Percentiles rank a stretch among this genome's conserved stretches.
phyloP scores from a whole-genome alignment of 1,140 invertebrate genomes.

The Matsumurasca onukii region DNA sequence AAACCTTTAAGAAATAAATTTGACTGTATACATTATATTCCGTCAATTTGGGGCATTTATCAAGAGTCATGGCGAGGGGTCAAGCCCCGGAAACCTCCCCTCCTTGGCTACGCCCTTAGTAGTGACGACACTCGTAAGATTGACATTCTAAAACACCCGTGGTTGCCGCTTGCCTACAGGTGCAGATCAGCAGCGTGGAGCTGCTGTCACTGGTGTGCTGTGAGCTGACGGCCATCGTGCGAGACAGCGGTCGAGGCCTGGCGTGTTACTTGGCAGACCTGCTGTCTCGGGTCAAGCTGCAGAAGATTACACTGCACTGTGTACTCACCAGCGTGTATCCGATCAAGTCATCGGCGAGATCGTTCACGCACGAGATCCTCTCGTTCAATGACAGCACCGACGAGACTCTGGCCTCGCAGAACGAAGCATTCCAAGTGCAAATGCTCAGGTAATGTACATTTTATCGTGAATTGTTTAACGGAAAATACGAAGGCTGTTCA shows the following conservation, averaged over 20 bases:
- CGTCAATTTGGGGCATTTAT: too few relatives aligned
- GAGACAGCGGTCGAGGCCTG: conserved; percentile 77
- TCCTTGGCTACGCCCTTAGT: too few relatives aligned
- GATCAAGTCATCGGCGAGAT: conserved; percentile 47
- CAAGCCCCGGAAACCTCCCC: too few relatives aligned
- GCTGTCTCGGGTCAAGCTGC: conserved; percentile 79
- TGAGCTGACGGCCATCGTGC: conserved; percentile 78
- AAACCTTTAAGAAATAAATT: too few relatives aligned
- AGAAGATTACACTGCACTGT: conserved; percentile 86
- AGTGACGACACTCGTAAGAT: too few relatives aligned
- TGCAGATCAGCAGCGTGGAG: conserved; percentile 76
- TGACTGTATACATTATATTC: too few relatives aligned
- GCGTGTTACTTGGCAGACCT: conserved; percentile 82
- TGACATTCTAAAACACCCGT: not conserved
- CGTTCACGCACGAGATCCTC: conserved; percentile 81
- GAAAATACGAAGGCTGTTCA: too few relatives aligned
- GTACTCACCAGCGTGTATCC: conserved; percentile 64
- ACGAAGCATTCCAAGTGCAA: conserved; percentile 76
- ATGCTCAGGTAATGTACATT: conserved; percentile 58
- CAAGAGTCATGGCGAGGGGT: too few relatives aligned
- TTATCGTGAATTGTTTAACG: not conserved
- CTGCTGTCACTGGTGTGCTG: conserved; percentile 74
- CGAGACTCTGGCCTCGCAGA: conserved; percentile 58
- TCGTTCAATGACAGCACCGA: conserved; percentile 70
- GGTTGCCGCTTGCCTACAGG: conserved; percentile 53